Evolutionary conservation across 2,797 vertebrate genomes (phyloP), one percentile per base, ranked within the genome.

Genomic region (Phataginus tricuspis): DNA sequence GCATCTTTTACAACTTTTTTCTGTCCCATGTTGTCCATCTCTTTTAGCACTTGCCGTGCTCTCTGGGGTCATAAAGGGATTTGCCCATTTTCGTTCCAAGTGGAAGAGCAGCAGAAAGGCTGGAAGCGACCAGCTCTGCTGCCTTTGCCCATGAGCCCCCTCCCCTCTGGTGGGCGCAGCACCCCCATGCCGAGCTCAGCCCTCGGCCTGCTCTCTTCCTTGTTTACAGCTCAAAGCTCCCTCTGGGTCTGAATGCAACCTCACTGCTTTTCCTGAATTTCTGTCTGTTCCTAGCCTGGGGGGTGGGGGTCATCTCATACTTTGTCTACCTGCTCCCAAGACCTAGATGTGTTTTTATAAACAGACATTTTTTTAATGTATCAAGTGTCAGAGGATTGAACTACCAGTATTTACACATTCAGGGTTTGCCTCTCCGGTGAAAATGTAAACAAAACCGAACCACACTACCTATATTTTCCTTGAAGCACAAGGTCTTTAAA

Each of bases 1-100:
- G 37, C 92, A 96, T 98, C 95, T 96, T 85, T 95, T 45, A 87
- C 3, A 31, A 80, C 96, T 95, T 92, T 97, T 83, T 95, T 95
- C 75, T 94, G 69, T 42, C 90, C 96, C 55, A 0, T 68, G 86
- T 95, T 97, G 93, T 96, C 95, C 79, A 21, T 96, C 97, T 96
- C 84, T 98, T 97, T 98, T 94, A 89, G 96, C 96, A 45, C 80
- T 85, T 83, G 63, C 90, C 88, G 95, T 97, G 78, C 57, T 97
- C 95, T 96, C 97, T 63, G 77, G 69, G 49, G 27, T 63, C 59
- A 55, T 3, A 19, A 53, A 93, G 93, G 1, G 79, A 87, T 89
- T 94, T 71, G 87, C 94, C 91, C 84, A 53, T 51, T 45, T 90
- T 94, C 75, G 34, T 88, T 93, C 95, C 91, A 53, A 61, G 14